These are phyloP conservation scores for Listronotus oregonensis DNA, from an alignment of 1,140 invertebrate genomes.

Conservation along the genomic window DNA sequence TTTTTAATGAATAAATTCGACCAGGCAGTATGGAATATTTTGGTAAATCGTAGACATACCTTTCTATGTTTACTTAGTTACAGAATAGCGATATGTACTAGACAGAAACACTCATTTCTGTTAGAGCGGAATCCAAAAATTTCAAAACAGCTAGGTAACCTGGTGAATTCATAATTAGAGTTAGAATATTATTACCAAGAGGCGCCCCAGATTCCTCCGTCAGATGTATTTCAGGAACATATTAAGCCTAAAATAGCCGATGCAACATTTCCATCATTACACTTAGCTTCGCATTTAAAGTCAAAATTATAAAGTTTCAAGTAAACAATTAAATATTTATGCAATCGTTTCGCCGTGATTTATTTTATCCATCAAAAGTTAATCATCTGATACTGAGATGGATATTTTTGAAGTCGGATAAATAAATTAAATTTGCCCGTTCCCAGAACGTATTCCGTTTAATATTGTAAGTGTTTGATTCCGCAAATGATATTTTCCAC, in stretches of 20 bases:
- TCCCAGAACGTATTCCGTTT: too few relatives aligned
- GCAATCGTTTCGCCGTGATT: slow-evolving; percentile 9
- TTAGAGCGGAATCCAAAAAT: too few relatives aligned
- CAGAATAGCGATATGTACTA: too few relatives aligned
- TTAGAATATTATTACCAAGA: background rate
- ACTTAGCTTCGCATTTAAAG: slow-evolving; percentile 5
- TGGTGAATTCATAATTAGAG: background rate
- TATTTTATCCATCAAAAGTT: slow-evolving; percentile 13
- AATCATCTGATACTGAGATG: slow-evolving; percentile 2
- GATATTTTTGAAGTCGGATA: slow-evolving; percentile 9
- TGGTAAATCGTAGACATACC: too few relatives aligned
- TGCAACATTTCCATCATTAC: background rate
- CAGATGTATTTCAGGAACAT: background rate
- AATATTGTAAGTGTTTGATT: too few relatives aligned
- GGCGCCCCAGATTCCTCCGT: too few relatives aligned
- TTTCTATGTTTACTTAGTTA: too few relatives aligned
- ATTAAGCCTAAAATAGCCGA: slow-evolving; percentile 7
- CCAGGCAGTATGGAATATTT: too few relatives aligned
- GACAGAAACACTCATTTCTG: too few relatives aligned
- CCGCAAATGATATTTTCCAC: too few relatives aligned
- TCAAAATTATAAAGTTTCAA: background rate
- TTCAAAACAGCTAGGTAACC: too few relatives aligned
- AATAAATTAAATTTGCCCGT: background rate
- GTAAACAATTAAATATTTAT: slow-evolving; percentile 13
- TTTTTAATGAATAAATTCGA: too few relatives aligned